phyloP scores from a whole-genome alignment of 2,888 invertebrate species.

The Lasius platythorax region DNA sequence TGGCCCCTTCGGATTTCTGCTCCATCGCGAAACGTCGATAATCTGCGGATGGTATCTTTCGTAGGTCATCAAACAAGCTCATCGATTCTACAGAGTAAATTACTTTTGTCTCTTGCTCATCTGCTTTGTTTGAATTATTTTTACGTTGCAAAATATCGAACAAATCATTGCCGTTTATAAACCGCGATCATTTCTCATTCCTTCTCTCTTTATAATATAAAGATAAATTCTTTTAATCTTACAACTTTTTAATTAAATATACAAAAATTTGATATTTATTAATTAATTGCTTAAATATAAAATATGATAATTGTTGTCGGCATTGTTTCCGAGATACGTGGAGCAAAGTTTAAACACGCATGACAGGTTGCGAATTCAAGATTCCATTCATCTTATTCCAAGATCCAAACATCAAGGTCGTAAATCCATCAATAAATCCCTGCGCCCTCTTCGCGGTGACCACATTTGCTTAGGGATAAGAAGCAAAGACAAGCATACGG shows the following conservation, averaged over 20 bases:
- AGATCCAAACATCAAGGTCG: conserved; percentile 77
- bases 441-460: conserved; percentile 79
- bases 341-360: conserved; percentile 58
- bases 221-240: not conserved
- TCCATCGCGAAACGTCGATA: conserved; percentile 75
- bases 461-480: conserved; percentile 84
- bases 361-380: conserved; percentile 71
- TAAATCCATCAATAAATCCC: conserved; percentile 85
- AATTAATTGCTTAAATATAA: not conserved
- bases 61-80: conserved; percentile 39
- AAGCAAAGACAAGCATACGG: conserved; percentile 83
- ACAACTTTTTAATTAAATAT: not conserved
- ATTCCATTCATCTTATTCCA: conserved; percentile 75
- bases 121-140: not conserved
- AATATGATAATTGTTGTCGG: not conserved
- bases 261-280: not conserved
- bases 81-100: conserved; percentile 43
- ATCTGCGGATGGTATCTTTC: conserved; percentile 63
- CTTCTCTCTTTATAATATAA: not conserved
- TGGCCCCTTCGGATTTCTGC: conserved; percentile 73
- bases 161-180: not conserved
- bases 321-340: conserved; percentile 4
- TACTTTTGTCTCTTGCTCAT: conserved; percentile 8
- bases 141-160: not conserved
- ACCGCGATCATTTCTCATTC: not conserved